Percentiles rank a stretch among this genome's conserved stretches.
Conservation (phyloP, 2,797 vertebrate species). For the Mionectes olivaceus region DNA sequence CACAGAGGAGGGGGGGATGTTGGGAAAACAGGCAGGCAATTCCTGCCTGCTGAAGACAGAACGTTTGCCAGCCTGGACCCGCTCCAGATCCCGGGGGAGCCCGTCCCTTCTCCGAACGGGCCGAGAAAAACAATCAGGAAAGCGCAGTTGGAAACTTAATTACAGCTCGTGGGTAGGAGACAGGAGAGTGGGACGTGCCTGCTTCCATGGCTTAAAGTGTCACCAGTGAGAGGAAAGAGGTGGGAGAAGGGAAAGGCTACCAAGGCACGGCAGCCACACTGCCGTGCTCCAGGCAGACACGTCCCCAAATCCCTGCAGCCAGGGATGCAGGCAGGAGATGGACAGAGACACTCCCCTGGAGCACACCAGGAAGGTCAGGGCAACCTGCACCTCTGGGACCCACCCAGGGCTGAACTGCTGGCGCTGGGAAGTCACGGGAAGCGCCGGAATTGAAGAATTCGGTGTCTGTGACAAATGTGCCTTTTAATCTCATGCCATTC, state of each 20-base stretch:
- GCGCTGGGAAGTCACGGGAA: neutral
- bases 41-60: neutral
- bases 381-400: neutral
- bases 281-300: accelerated
- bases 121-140: neutral
- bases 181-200: neutral
- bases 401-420: neutral
- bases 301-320: neutral
- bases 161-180: neutral
- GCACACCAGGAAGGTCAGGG: neutral
- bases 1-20: neutral
- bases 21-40: neutral
- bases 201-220: neutral
- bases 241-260: neutral
- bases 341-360: neutral
- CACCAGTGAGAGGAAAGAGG: neutral
- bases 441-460: neutral
- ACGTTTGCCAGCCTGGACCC: neutral
- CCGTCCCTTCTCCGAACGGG: neutral
- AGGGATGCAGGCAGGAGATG: accelerated
- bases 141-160: neutral
- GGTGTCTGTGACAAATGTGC: neutral
- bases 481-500: neutral
- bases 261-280: accelerated
- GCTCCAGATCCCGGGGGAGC: neutral